Evolutionary conservation across 2,113 vertebrate species (phyloP), one percentile per base, ranked within the genome.

Genomic region (Xenopus laevis): DNA sequence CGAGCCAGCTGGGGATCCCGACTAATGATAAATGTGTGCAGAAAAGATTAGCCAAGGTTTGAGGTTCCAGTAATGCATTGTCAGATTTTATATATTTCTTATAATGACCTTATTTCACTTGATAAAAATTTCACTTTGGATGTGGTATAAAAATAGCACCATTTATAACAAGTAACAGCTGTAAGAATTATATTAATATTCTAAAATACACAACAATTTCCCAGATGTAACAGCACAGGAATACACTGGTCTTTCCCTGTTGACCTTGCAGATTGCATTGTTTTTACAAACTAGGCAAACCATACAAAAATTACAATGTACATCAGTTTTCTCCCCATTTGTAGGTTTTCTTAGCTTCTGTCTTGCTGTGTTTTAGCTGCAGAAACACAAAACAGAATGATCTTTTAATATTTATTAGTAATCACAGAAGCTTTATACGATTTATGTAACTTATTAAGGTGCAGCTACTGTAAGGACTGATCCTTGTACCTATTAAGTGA

Each of bases 61-160:
- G 46, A 47, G 13, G 13, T 47, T 47, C 4, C 46, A 47, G 30
- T 47, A 47, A 2, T 10, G 13, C 46, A 33, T 33, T 33, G 30
- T 6, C 30, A 33, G 30, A 33, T 33, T 33, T 3, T 33, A 33
- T 2, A 6, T 33, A 33, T 44, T 27, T 33, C 3, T 9, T 47
- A 13, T 10, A 1, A 0, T 18, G 53, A 57, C 40, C 20, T 60
- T 12, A 66, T 83, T 57, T 72, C 70, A 79, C 82, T 80, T 83
- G 77, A 80, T 79, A 81, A 53, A 84, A 80, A 81, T 79, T 84
- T 85, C 83, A 87, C 80, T 82, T 83, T 84, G 83, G 80, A 55
- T 55, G 78, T 77, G 0, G 58, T 64, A 65, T 55, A 81, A 74
- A 74, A 82, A 87, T 89, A 91, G 89, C 89, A 91, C 89, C 89